Percentiles rank a stretch among this genome's conserved stretches.
Conservation (phyloP, 2,888 invertebrate species). For the Euzophera pinguis region DNA sequence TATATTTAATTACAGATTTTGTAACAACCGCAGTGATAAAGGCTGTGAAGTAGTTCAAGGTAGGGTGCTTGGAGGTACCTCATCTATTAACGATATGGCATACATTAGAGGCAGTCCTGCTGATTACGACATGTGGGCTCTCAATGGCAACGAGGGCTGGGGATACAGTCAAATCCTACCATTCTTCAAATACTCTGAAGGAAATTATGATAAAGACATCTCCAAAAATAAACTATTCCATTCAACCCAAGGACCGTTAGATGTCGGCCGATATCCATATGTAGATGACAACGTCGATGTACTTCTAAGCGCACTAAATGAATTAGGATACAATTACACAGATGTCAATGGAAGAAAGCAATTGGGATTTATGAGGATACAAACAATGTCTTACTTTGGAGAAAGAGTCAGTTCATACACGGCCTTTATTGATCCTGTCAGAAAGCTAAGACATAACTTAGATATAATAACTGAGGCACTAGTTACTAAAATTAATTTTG, state of each 20-base stretch:
- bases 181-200: constrained; percentile 72
- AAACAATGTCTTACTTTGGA: constrained; percentile 66
- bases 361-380: constrained; percentile 68
- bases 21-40: constrained; percentile 48
- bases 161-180: constrained; percentile 59
- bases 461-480: constrained; percentile 59
- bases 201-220: constrained; percentile 71
- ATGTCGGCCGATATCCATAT: constrained; percentile 64
- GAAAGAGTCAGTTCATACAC: constrained; percentile 70
- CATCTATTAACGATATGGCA: constrained; percentile 68
- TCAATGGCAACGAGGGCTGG: constrained; percentile 68
- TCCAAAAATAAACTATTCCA: constrained; percentile 64
- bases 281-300: constrained; percentile 70
- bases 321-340: constrained; percentile 68
- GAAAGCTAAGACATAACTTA: constrained; percentile 56
- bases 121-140: constrained; percentile 70
- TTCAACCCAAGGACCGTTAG: constrained; percentile 67
- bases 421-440: constrained; percentile 67
- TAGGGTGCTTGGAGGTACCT: constrained; percentile 64
- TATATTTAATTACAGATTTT: constrained; percentile 52
- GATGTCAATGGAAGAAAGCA: constrained; percentile 68
- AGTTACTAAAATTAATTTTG: constrained; percentile 59
- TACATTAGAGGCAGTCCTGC: constrained; percentile 70
- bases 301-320: constrained; percentile 62
- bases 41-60: constrained; percentile 71